Conservation (phyloP, 2,797 vertebrate genomes). For the Oreochromis mossambicus region DNA sequence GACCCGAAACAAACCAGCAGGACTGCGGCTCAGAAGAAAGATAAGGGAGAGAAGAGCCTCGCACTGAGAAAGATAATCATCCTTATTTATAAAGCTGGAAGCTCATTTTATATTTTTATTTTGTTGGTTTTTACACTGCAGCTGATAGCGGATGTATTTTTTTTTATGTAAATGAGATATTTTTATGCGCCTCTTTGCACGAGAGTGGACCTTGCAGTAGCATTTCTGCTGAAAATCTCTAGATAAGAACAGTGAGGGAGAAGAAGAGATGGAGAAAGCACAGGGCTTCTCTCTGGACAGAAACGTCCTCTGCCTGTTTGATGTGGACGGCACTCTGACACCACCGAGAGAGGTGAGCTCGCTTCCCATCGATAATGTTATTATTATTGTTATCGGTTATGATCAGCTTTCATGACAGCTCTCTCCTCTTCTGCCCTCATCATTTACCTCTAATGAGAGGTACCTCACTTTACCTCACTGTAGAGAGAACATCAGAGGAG, state of each 20-base stretch:
- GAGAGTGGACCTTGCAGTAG: background rate
- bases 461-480: background rate
- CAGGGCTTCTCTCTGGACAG: constrained; percentile 38
- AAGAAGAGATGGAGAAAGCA: constrained; percentile 56
- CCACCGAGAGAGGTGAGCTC: constrained; percentile 85
- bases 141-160: background rate
- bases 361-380: background rate
- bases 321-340: constrained; percentile 94
- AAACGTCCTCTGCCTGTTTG: constrained; percentile 87
- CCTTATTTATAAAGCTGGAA: background rate
- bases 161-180: background rate
- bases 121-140: background rate
- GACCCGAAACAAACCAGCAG: background rate
- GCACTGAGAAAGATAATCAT: background rate
- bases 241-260: background rate
- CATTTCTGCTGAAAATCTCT: background rate
- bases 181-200: background rate
- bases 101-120: background rate
- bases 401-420: background rate
- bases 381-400: background rate
- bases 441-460: background rate
- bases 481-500: background rate
- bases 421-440: background rate
- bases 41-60: background rate
- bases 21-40: background rate